Conservation (phyloP, 1,140 invertebrate species). For the Rhyacophila brunnea region DNA sequence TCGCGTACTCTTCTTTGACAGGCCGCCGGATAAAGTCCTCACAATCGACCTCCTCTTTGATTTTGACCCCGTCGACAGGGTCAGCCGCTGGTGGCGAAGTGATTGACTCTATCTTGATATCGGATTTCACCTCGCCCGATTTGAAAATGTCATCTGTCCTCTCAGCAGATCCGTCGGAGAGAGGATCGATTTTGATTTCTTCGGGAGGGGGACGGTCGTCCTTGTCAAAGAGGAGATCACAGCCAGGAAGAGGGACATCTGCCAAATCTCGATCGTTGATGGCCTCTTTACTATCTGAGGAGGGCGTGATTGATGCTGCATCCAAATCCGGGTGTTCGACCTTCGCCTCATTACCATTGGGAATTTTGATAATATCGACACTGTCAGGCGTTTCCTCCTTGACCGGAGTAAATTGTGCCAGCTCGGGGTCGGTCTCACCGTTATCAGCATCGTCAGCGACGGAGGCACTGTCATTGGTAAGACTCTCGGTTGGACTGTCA, state of each 20-base stretch:
- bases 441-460: conserved; percentile 74
- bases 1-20: conserved; percentile 49
- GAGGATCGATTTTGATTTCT: conserved; percentile 32
- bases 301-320: background rate
- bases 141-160: conserved; percentile 26
- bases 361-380: conserved; percentile 13
- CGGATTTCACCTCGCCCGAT: conserved; percentile 40
- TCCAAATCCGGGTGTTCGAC: conserved; percentile 1
- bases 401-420: conserved; percentile 52
- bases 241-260: background rate
- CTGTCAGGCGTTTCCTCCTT: conserved; percentile 32
- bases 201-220: conserved; percentile 13
- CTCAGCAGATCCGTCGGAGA: conserved; percentile 22
- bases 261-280: conserved; percentile 1
- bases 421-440: conserved; percentile 59
- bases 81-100: conserved; percentile 53
- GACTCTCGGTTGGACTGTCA: conserved; percentile 75
- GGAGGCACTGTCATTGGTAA: conserved; percentile 77
- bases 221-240: conserved; percentile 19
- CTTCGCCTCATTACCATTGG: conserved; percentile 5
- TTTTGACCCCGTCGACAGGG: conserved; percentile 54
- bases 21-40: conserved; percentile 46
- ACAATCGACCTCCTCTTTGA: conserved; percentile 57
- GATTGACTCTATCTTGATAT: conserved; percentile 58
- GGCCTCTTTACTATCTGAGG: background rate